Percentiles rank a stretch among this genome's conserved stretches.
These are phyloP conservation scores for Nannobrachium achirus DNA, from an alignment of 2,113 vertebrate genomes.

Conservation along the genomic window DNA sequence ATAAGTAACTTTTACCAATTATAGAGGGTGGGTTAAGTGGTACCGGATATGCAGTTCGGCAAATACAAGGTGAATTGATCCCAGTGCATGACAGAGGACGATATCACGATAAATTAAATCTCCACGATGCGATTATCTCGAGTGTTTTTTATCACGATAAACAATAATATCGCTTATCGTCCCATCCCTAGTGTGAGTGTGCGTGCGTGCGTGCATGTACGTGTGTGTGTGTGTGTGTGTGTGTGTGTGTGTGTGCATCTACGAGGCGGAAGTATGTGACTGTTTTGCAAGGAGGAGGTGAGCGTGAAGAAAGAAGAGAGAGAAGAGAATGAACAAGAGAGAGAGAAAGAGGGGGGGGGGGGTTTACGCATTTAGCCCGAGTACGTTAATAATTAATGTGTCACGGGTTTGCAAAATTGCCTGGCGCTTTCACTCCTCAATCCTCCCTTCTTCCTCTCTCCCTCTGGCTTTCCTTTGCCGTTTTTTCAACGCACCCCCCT, in stretches of 20 bases:
- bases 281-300: conserved; percentile 61
- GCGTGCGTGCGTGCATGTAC: conserved; percentile 28
- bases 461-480: conserved; percentile 56
- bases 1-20: no score
- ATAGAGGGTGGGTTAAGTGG: no score
- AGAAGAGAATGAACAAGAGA: conserved; percentile 23
- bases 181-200: conserved; percentile 32
- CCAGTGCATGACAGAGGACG: no score
- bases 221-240: conserved; percentile 12
- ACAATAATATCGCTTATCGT: no score
- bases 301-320: conserved; percentile 53
- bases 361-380: conserved; percentile 82
- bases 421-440: conserved; percentile 61
- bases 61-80: no score
- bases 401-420: conserved; percentile 82
- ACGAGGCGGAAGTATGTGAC: conserved; percentile 28
- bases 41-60: no score
- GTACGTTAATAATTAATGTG: conserved; percentile 85
- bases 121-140: no score
- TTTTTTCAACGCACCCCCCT: no score
- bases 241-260: conserved; percentile 1
- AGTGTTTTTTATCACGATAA: no score
- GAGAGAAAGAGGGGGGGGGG: conserved; percentile 63
- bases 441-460: conserved; percentile 61
- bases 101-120: no score